Percentiles rank a stretch among this genome's conserved stretches.
These are phyloP conservation scores for Sternarchorhynchus goeldii DNA, from an alignment of 2,797 vertebrate species.

Conservation along the genomic window DNA sequence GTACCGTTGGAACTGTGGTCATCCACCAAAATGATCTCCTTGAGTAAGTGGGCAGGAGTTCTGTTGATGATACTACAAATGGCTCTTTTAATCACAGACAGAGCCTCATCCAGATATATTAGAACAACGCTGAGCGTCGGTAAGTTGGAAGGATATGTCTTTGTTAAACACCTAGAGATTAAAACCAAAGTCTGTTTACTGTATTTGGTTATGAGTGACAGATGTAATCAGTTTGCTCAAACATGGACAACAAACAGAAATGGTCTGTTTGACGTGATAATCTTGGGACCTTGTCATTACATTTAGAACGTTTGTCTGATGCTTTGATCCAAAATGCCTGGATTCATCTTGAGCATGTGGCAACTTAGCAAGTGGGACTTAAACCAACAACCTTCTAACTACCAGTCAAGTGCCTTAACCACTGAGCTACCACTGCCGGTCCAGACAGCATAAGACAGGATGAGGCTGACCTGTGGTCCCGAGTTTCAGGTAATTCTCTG, in stretches of 20 bases:
- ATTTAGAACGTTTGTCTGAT: too few species aligned
- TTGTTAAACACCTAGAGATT: conserved; percentile 71
- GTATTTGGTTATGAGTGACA: neutral
- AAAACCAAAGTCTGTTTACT: neutral
- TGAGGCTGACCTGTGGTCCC: conserved; percentile 61
- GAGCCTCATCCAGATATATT: conserved; percentile 80
- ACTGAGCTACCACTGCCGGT: too few species aligned
- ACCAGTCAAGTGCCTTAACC: too few species aligned
- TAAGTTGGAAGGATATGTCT: conserved; percentile 70
- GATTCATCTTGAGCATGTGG: too few species aligned
- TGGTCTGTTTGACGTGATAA: too few species aligned
- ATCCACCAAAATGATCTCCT: conserved; percentile 81
- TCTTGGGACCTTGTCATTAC: neutral
- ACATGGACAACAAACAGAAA: neutral
- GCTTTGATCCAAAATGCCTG: too few species aligned
- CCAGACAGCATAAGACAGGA: neutral
- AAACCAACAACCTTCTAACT: too few species aligned
- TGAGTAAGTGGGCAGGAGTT: conserved; percentile 73
- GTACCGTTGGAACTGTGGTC: conserved; percentile 76
- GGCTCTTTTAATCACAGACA: conserved; percentile 77
- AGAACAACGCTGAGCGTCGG: conserved; percentile 74
- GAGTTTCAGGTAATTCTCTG: conserved; percentile 83
- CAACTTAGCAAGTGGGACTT: too few species aligned
- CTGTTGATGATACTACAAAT: conserved; percentile 74
- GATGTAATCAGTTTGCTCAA: neutral